A percentile compares a stretch with the other conserved stretches of the same genome.
phyloP scores from a whole-genome alignment of 2,113 vertebrate species.

The Pandion haliaetus region DNA sequence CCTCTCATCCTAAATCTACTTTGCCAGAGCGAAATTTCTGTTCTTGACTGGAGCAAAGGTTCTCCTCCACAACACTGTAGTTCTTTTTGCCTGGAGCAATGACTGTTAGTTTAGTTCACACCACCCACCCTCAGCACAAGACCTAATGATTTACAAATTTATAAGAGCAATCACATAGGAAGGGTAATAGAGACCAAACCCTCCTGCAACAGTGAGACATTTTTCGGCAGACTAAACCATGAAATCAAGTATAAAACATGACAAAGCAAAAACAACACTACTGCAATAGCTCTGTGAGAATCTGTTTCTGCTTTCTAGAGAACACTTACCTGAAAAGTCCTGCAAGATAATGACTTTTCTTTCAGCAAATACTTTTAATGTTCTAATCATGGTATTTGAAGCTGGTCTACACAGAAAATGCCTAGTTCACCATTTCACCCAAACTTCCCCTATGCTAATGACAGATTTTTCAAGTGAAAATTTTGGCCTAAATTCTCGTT shows the following conservation, averaged over 20 bases:
- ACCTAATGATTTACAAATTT: not conserved
- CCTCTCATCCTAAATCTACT: too few relatives aligned
- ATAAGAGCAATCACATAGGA: not conserved
- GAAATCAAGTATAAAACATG: not conserved
- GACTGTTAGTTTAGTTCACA: not conserved
- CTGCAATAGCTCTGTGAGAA: not conserved
- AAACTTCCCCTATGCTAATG: not conserved
- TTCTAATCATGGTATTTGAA: not conserved
- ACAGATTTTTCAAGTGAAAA: not conserved
- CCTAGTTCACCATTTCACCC: not conserved
- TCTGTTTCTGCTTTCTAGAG: not conserved
- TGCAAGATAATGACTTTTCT: not conserved
- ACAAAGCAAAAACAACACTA: not conserved
- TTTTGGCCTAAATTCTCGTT: not conserved
- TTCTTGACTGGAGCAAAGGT: not conserved
- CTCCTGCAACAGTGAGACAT: not conserved
- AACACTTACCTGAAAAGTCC: not conserved
- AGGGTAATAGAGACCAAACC: not conserved
- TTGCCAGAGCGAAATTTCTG: not conserved
- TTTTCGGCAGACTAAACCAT: not conserved
- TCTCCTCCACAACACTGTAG: not conserved
- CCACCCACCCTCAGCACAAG: not conserved
- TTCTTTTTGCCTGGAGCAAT: not conserved
- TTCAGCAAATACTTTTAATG: not conserved
- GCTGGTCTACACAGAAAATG: not conserved